Evolutionary conservation across 2,888 invertebrate genomes (phyloP).

Genomic region (Bursaphelenchus okinawaensis): DNA sequence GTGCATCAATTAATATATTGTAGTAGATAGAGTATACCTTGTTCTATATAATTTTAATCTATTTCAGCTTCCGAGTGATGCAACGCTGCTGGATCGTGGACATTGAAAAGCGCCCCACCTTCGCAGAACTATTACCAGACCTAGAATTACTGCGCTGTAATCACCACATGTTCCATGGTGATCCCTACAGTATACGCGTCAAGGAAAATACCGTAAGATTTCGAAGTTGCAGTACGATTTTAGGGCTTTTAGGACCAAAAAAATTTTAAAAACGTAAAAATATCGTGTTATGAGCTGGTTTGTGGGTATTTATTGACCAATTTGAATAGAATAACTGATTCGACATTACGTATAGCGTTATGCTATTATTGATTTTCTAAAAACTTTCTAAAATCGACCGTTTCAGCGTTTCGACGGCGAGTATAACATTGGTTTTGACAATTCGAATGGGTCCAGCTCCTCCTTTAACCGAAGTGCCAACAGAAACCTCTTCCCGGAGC

Average conservation of each 20-base stretch:
- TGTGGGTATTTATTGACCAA: too few species aligned
- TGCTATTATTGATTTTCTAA: slow-evolving; percentile 8
- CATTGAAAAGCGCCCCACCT: slow-evolving; percentile 35
- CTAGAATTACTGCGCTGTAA: slow-evolving; percentile 43
- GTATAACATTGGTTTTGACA: slow-evolving; percentile 10
- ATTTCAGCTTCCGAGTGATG: slow-evolving; percentile 39
- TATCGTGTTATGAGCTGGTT: too few species aligned
- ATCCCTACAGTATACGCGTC: not conserved
- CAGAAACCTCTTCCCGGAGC: not conserved
- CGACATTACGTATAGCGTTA: too few species aligned
- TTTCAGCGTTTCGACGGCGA: slow-evolving; percentile 12
- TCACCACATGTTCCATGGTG: slow-evolving; percentile 31
- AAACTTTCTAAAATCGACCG: slow-evolving; percentile 7
- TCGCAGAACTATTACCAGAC: slow-evolving; percentile 36
- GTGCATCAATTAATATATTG: too few species aligned
- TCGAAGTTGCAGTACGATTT: not conserved
- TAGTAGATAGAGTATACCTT: too few species aligned
- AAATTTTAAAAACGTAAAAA: too few species aligned
- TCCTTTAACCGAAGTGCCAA: not conserved
- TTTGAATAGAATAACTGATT: too few species aligned
- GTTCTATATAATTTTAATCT: too few species aligned
- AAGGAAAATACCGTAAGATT: not conserved
- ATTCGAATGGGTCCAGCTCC: not conserved
- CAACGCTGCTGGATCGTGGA: slow-evolving; percentile 33
- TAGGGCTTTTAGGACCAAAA: too few species aligned